These are phyloP conservation scores for Crossocerus cetratus DNA, from an alignment of 2,888 invertebrate genomes.

Conservation along the genomic window DNA sequence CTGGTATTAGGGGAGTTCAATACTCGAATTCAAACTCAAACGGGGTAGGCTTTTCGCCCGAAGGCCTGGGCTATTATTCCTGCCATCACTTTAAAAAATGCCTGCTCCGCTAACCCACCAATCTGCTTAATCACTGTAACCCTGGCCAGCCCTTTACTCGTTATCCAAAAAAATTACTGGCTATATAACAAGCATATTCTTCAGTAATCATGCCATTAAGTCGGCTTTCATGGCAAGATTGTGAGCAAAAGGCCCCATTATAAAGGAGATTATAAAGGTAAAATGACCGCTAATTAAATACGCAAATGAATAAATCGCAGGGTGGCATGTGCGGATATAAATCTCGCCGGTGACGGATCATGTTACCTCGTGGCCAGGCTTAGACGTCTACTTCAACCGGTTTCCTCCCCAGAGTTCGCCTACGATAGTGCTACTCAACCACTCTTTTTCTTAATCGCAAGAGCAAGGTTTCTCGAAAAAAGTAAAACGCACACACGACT, in stretches of 20 bases:
- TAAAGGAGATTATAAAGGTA: neutral
- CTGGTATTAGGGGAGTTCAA: too few species aligned
- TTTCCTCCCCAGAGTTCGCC: too few species aligned
- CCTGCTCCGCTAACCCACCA: neutral
- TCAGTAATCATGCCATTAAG: too few species aligned
- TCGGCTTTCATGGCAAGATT: neutral
- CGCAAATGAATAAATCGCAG: conserved; percentile 7
- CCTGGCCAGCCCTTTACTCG: neutral
- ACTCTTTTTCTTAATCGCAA: too few species aligned
- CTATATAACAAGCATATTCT: too few species aligned
- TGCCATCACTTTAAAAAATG: neutral
- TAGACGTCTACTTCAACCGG: conserved; percentile 2
- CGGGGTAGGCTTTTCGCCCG: too few species aligned
- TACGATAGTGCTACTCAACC: too few species aligned
- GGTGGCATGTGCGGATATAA: conserved; percentile 10
- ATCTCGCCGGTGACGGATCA: neutral
- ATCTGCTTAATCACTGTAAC: neutral
- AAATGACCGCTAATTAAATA: neutral
- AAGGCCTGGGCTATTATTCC: too few species aligned
- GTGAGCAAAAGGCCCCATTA: neutral
- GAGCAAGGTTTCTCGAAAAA: too few species aligned
- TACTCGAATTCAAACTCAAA: too few species aligned
- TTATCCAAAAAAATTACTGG: neutral
- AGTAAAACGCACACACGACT: too few species aligned
- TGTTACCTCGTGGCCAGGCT: neutral